phyloP scores from a whole-genome alignment of 2,888 invertebrate species.

The Synanthedon andrenaeformis region DNA sequence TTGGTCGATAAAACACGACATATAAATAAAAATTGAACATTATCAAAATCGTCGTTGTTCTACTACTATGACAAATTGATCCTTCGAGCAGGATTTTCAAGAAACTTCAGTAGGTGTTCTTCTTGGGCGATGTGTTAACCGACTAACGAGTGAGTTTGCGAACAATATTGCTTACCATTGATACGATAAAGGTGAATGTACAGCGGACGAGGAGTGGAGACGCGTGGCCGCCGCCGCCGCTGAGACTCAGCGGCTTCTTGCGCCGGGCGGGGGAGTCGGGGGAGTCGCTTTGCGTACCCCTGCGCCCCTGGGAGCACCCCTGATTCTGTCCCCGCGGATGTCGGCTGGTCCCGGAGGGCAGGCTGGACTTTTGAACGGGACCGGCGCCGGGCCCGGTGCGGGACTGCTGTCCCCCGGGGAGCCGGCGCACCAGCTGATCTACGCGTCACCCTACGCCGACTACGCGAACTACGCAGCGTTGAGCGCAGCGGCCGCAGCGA shows the following conservation, averaged over 20 bases:
- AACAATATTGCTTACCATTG: conserved; percentile 37
- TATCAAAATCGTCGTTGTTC: no score
- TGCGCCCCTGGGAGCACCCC: conserved; percentile 89
- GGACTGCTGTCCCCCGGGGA: conserved; percentile 69
- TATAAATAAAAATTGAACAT: no score
- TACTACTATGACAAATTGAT: no score
- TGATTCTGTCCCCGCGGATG: conserved; percentile 92
- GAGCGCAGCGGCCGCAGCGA: conserved; percentile 78
- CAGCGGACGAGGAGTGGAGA: conserved; percentile 88
- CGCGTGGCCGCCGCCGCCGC: conserved; percentile 84
- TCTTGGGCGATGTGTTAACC: conserved; percentile 10
- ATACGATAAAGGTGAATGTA: conserved; percentile 45
- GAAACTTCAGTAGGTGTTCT: no score
- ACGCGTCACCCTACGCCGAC: conserved; percentile 85
- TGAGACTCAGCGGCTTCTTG: conserved; percentile 82
- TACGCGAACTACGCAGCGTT: conserved; percentile 92
- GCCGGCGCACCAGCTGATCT: conserved; percentile 86
- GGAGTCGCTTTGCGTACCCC: conserved; percentile 68
- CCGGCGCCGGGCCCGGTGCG: conserved; percentile 46
- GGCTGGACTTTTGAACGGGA: conserved; percentile 73
- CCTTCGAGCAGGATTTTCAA: no score
- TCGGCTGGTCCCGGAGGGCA: conserved; percentile 84
- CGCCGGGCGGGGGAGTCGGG: conserved; percentile 47
- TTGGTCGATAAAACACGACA: no score
- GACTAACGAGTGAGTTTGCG: conserved; percentile 13